Base-by-base conservation (phyloP, 2,113 vertebrate species). In the Phainopepla nitens region DNA sequence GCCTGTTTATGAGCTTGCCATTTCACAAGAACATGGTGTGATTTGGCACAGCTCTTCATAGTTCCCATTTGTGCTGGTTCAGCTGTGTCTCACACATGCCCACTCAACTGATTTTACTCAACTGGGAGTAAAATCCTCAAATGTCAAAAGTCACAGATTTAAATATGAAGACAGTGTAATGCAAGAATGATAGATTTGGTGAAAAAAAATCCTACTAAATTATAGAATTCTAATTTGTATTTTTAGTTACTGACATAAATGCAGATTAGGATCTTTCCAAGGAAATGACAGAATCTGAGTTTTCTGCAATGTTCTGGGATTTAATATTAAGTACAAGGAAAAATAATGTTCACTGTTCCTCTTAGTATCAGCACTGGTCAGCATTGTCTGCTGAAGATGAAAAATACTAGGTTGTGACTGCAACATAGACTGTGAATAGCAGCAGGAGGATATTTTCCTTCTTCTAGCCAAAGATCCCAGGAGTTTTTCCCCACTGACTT, bases 1-100 rank as follows among this genome's bases (percentile, higher is more conserved):
- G 73, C 28, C 71, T 88, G 68, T 61, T 93, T 70, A 33, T 88
- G 88, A 90, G 78, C 42, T 64, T 80, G 58, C 90, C 39, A 23
- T 94, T 94, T 89, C 18, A 29, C 66, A 95, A 94, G 95, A 93
- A 93, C 85, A 70, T 73, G 66, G 66, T 93, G 90, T 96, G 58
- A 93, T 94, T 96, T 96, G 94, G 91, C 95, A 88, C 45, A 82
- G 72, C 17, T 87, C 87, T 85, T 65, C 56, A 11, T n/a, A 47
- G 89, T 60, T 87, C 87, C 85, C 70, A 3, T 84, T 93, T 83
- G 85, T 77, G 51, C 82, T 96, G 90, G 70, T 94, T 94, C 66
- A 91, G 75, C 90, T 93, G 64, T 65, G 56, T 94, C 94, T 95
- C 93, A 83, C 90, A 96, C 62, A 65, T 90, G 64, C 92, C 92